Base-by-base conservation (phyloP, 1,140 invertebrate species). In the Drosophila novamexicana region DNA sequence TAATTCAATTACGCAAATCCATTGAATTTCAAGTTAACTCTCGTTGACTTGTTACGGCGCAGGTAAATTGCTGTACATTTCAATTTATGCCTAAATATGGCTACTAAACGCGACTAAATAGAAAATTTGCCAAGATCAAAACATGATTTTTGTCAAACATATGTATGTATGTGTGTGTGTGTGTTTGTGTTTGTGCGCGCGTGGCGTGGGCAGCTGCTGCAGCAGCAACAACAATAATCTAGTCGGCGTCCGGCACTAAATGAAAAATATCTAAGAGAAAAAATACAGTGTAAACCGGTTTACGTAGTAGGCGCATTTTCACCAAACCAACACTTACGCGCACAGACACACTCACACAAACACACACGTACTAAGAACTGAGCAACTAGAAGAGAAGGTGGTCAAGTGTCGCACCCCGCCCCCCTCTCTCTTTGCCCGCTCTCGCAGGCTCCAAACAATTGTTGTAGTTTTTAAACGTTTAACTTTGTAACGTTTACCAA, bases 401-500 rank as follows among this genome's bases (percentile, higher is more conserved):
- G 69, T 77, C 69, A 73, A 58, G 57, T 56, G 14, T 36, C 34
- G 22, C 22, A 18, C 42, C n/a, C 44, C 8, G n/a, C 6, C 12
- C 7, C 32, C 34, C 22, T 18, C 70, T 18, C 18, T 45, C 53
- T 42, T 22, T 53, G 22, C 37, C n/a, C 62, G 8, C 53, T 42
- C 9, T 44, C 52, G 40, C 32, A 66, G 52, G 16, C 54, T 39
- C 36, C 37, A 56, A 29, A 54, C 62, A 77, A 77, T 77, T 77
- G 69, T 62, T 62, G 69, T 77, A 67, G 73, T 66, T 77, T 73
- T 66, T 58, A 73, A 73, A 77, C 74, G 74, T 72, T 75, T 75
- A 59, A 61, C 58, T 70, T 56, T 54, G 61, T 14, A 45, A 68
- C 64, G 70, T 67, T 75, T 64, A 75, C 66, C 65, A 71, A 70